Conservation (phyloP, 2,888 invertebrate species). For the Pandemis heparana region DNA sequence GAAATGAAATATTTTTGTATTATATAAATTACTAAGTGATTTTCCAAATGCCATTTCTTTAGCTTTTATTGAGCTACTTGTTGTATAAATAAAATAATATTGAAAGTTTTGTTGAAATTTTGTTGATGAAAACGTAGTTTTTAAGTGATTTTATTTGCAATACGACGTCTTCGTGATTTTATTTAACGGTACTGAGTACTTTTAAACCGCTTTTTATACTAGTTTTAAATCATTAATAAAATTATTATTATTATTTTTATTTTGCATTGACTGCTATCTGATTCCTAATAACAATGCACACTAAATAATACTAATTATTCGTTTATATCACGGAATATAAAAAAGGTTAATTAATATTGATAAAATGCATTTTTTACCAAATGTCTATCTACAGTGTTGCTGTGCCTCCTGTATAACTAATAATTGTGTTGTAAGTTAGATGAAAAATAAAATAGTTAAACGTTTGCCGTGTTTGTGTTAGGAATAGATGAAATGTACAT, state of each 20-base stretch:
- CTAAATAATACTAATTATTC: constrained; percentile 9
- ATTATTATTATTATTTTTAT: constrained; percentile 14
- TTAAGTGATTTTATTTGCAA: constrained; percentile 39
- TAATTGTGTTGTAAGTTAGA: constrained; percentile 30
- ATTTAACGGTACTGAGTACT: constrained; percentile 26
- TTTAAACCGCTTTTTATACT: constrained; percentile 25
- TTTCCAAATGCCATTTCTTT: constrained; percentile 71
- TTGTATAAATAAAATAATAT: constrained; percentile 54
- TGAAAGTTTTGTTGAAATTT: constrained; percentile 53
- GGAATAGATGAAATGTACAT: constrained; percentile 20
- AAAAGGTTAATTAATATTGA: background rate
- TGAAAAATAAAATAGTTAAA: constrained; percentile 25
- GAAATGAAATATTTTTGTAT: constrained; percentile 55
- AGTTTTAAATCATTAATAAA: constrained; percentile 11
- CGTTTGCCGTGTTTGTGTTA: constrained; percentile 32
- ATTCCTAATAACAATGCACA: constrained; percentile 35
- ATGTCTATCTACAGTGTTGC: background rate
- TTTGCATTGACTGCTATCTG: constrained; percentile 18
- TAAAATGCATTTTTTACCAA: constrained; percentile 2
- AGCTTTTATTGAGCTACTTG: constrained; percentile 75
- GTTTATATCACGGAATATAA: background rate
- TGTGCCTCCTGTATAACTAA: constrained; percentile 12
- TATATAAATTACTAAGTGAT: constrained; percentile 66
- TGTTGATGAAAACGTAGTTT: constrained; percentile 47
- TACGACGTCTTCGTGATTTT: constrained; percentile 30